These are phyloP conservation scores for Centroberyx gerrardi DNA, from an alignment of 2,797 vertebrate species.

Conservation along the genomic window DNA sequence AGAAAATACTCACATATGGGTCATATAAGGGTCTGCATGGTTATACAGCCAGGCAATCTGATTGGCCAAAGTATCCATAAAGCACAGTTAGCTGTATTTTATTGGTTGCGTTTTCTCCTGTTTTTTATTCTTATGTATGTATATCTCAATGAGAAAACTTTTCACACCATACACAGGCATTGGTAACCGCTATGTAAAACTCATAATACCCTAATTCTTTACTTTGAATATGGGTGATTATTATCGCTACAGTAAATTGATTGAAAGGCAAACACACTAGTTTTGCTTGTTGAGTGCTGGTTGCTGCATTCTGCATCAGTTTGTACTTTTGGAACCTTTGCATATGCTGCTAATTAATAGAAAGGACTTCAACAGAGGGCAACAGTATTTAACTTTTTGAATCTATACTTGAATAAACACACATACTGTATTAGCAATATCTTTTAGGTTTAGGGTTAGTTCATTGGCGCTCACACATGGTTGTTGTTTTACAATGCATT, in stretches of 20 bases:
- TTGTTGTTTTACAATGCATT: too few species aligned
- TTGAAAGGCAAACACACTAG: neutral
- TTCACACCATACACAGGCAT: slow-evolving; percentile 3
- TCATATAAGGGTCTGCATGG: neutral
- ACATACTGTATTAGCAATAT: too few species aligned
- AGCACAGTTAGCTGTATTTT: slow-evolving; percentile 59
- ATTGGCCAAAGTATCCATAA: slow-evolving; percentile 44
- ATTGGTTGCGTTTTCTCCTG: slow-evolving; percentile 42
- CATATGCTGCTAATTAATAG: neutral
- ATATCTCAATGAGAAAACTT: neutral
- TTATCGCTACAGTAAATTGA: too few species aligned
- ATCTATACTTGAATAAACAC: neutral
- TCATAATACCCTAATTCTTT: too few species aligned
- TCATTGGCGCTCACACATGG: too few species aligned
- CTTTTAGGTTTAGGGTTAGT: too few species aligned
- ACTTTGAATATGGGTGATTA: too few species aligned
- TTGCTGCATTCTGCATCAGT: neutral
- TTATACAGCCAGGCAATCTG: slow-evolving; percentile 47
- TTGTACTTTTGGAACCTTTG: neutral
- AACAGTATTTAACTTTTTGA: neutral
- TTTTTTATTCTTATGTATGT: slow-evolving; percentile 18
- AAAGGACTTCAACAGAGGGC: neutral
- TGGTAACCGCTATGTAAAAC: too few species aligned
- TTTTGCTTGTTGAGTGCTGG: neutral
- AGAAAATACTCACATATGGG: neutral